Conservation (phyloP, 2,113 vertebrate genomes). For the Isichthys henryi region DNA sequence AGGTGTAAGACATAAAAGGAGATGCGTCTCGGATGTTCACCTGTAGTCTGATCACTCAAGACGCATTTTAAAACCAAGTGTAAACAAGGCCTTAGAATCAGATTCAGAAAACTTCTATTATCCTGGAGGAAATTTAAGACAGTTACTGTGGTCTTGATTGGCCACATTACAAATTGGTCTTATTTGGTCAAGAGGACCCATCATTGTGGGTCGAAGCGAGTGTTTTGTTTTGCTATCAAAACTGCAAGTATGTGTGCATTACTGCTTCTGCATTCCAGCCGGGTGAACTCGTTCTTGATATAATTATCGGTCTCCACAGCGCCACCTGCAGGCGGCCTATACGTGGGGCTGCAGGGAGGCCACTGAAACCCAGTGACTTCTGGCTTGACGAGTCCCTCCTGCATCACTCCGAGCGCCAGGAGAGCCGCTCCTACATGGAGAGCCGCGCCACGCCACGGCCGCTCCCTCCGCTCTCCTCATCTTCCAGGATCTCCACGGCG, state of each 20-base stretch:
- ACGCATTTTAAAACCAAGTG: neutral
- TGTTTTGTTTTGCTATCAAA: neutral
- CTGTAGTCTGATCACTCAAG: neutral
- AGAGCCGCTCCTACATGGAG: constrained; percentile 43
- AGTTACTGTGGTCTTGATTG: neutral
- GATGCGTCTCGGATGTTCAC: neutral
- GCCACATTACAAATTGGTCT: neutral
- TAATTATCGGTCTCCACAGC: constrained; percentile 50
- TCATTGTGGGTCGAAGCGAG: neutral
- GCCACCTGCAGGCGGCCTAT: constrained; percentile 86
- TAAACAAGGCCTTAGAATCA: neutral
- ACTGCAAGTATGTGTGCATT: neutral
- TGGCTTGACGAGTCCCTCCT: constrained; percentile 59
- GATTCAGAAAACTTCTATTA: neutral
- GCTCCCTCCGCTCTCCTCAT: neutral
- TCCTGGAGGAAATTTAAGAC: neutral
- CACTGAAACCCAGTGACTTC: constrained; percentile 64
- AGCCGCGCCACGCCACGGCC: constrained; percentile 35
- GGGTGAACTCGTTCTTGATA: neutral
- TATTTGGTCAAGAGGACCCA: neutral
- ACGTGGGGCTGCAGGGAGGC: constrained; percentile 79
- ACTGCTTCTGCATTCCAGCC: neutral
- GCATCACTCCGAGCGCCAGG: constrained; percentile 35
- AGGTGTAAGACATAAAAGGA: neutral
- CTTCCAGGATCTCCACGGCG: constrained; percentile 21